Conservation (phyloP, 2,888 invertebrate species). For the Torymus tubicola region DNA sequence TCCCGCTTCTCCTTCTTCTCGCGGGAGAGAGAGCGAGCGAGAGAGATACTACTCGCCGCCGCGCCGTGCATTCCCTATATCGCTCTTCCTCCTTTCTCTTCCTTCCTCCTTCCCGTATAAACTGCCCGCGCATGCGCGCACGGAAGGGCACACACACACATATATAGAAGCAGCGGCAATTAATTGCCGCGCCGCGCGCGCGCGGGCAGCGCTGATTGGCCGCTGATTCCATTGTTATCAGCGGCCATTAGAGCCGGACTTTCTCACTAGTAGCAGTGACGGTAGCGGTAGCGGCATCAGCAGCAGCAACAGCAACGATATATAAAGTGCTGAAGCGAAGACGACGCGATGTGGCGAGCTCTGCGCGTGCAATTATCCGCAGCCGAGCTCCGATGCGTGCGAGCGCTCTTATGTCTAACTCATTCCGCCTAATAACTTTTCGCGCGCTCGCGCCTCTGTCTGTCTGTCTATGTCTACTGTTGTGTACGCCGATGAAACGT, state of each 20-base stretch:
- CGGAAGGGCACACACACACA: not conserved
- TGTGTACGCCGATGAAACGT: no score
- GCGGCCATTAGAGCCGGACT: conserved; percentile 17
- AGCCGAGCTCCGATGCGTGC: not conserved
- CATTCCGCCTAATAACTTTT: conserved; percentile 45
- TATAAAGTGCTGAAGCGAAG: not conserved
- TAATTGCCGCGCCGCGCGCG: conserved; percentile 1
- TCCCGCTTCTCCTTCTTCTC: not conserved
- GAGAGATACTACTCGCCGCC: no score
- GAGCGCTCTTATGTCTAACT: conserved; percentile 33
- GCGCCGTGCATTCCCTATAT: conserved; percentile 11
- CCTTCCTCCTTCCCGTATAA: not conserved
- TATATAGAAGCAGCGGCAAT: conserved; percentile 8
- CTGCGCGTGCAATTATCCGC: conserved; percentile 12
- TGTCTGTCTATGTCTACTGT: no score
- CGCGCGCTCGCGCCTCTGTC: not conserved
- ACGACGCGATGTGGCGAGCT: conserved; percentile 6
- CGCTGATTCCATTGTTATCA: conserved; percentile 22
- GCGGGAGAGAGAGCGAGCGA: no score
- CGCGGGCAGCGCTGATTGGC: not conserved
- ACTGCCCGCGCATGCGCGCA: not conserved
- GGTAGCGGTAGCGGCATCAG: no score
- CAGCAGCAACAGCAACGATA: no score
- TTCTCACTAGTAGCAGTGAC: no score
- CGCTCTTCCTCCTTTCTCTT: conserved; percentile 5